These are phyloP conservation scores for Cataglyphis hispanica DNA, from an alignment of 1,140 invertebrate species.

Conservation along the genomic window DNA sequence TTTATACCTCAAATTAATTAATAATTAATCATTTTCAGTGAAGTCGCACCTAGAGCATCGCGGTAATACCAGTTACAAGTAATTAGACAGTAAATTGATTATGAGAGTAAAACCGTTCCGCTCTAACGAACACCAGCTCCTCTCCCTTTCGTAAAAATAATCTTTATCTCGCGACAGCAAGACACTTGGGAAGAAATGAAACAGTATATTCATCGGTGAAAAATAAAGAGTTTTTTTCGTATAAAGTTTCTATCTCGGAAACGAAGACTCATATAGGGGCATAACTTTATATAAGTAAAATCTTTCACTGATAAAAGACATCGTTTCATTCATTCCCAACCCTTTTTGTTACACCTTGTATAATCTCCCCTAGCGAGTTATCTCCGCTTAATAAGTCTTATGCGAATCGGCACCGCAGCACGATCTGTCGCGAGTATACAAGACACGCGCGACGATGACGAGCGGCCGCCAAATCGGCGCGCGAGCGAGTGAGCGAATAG, in stretches of 20 bases:
- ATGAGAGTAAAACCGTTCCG: neutral
- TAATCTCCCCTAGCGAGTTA: slow-evolving; percentile 45
- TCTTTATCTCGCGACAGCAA: slow-evolving; percentile 16
- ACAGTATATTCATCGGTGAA: no score
- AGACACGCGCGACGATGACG: slow-evolving; percentile 62
- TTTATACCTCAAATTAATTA: slow-evolving; percentile 25
- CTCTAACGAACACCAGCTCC: slow-evolving; percentile 11
- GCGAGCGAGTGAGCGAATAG: slow-evolving; percentile 49
- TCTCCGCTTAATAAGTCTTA: slow-evolving; percentile 38
- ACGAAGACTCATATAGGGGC: no score
- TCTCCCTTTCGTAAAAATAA: neutral
- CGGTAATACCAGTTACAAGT: slow-evolving; percentile 20
- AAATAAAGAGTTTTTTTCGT: no score
- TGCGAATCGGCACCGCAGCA: slow-evolving; percentile 45
- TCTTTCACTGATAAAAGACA: no score
- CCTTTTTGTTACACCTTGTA: no score
- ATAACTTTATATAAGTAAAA: no score
- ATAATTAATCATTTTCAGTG: slow-evolving; percentile 23
- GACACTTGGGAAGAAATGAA: no score
- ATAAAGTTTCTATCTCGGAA: no score
- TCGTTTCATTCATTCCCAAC: no score
- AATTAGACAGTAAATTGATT: slow-evolving; percentile 32
- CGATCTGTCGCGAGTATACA: slow-evolving; percentile 37
- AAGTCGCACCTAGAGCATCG: neutral
- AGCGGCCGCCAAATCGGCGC: slow-evolving; percentile 68